These are phyloP conservation scores for Amphibalanus amphitrite DNA, from an alignment of 1,140 invertebrate species.

Conservation along the genomic window DNA sequence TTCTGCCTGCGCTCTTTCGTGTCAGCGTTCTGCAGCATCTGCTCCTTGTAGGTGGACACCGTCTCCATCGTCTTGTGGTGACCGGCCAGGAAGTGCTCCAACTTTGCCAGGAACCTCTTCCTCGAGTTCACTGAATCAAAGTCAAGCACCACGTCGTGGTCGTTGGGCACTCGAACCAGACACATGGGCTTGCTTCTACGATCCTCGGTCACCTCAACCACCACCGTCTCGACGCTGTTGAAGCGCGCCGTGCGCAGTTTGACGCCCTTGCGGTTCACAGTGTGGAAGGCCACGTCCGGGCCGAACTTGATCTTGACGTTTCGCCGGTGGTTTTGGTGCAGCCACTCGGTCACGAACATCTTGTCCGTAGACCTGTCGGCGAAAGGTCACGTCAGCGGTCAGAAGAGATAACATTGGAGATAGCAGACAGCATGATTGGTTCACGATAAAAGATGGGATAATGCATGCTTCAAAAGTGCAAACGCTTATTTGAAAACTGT, in stretches of 20 bases:
- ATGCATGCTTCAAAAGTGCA: too few relatives aligned
- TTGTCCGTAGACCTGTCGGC: constrained; percentile 83
- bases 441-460: too few relatives aligned
- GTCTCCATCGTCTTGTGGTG: constrained; percentile 62
- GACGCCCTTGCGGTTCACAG: constrained; percentile 73
- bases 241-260: constrained; percentile 61
- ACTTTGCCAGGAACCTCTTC: constrained; percentile 73
- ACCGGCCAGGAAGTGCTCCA: constrained; percentile 62
- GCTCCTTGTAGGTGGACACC: constrained; percentile 47
- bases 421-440: too few relatives aligned
- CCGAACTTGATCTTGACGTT: constrained; percentile 69
- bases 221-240: constrained; percentile 48
- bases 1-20: constrained; percentile 87
- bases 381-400: too few relatives aligned
- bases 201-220: constrained; percentile 57
- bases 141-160: constrained; percentile 92
- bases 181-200: constrained; percentile 62
- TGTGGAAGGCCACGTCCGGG: constrained; percentile 47
- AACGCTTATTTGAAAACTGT: too few relatives aligned
- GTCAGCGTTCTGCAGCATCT: constrained; percentile 82
- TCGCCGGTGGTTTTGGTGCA: constrained; percentile 80
- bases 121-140: constrained; percentile 63
- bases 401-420: too few relatives aligned
- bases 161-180: constrained; percentile 65
- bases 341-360: constrained; percentile 86